Evolutionary conservation across 2,113 vertebrate genomes (phyloP).

Genomic region (Clarias magur): DNA sequence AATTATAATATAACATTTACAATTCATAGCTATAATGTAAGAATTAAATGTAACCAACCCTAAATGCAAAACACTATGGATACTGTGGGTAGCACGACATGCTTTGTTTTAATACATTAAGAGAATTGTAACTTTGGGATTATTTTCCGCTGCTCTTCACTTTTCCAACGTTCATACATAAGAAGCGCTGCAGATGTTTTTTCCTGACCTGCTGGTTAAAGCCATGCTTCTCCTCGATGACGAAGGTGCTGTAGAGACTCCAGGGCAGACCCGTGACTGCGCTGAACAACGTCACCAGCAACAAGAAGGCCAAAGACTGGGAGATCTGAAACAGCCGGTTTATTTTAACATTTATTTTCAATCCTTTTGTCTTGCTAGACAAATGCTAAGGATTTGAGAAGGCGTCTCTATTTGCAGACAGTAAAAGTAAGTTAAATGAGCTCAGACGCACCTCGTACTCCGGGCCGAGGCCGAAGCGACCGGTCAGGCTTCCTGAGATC

Average conservation of each 20-base stretch:
- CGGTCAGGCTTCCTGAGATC: slow-evolving; percentile 79
- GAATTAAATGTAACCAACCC: not conserved
- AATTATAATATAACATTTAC: not conserved
- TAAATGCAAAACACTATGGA: not conserved
- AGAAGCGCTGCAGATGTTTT: not conserved
- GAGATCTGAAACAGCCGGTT: slow-evolving; percentile 73
- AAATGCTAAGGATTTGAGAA: not conserved
- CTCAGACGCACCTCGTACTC: slow-evolving; percentile 84
- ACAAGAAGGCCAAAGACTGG: slow-evolving; percentile 89
- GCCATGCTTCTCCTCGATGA: slow-evolving; percentile 97
- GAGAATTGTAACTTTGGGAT: not conserved
- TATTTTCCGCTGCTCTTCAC: not conserved
- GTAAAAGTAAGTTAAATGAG: not conserved
- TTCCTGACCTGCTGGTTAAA: slow-evolving; percentile 93
- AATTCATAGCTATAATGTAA: not conserved
- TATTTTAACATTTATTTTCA: too few relatives aligned
- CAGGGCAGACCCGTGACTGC: slow-evolving; percentile 92
- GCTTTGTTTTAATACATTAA: not conserved
- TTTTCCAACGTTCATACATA: not conserved
- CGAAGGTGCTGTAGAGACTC: slow-evolving; percentile 96
- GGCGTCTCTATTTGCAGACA: not conserved
- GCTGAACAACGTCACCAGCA: slow-evolving; percentile 92
- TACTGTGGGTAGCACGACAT: not conserved
- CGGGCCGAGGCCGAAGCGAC: slow-evolving; percentile 78
- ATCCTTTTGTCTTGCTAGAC: not conserved